These are phyloP conservation scores for Fistularia tabacaria DNA, from an alignment of 2,797 vertebrate genomes.

Conservation along the genomic window DNA sequence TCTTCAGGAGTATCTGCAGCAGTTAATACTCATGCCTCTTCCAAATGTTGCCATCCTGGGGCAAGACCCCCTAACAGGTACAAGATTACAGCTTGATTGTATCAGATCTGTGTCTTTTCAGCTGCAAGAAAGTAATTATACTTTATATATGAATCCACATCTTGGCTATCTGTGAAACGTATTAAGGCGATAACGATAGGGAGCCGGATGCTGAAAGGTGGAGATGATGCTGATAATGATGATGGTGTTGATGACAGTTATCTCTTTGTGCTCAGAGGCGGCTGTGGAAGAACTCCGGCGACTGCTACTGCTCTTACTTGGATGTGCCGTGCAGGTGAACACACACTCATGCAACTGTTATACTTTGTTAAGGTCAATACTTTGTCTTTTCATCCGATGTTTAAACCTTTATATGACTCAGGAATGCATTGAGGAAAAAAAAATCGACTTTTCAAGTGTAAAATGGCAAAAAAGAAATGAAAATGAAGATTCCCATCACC, in stretches of 20 bases:
- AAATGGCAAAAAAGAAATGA: too few relatives aligned
- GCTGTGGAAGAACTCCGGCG: constrained; percentile 81
- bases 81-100: constrained; percentile 49
- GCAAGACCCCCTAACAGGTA: constrained; percentile 87
- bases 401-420: too few relatives aligned
- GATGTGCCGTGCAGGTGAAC: constrained; percentile 88
- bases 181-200: constrained; percentile 59
- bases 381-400: too few relatives aligned
- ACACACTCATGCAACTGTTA: not conserved
- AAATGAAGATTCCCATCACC: too few relatives aligned
- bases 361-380: too few relatives aligned
- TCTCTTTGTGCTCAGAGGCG: constrained; percentile 76
- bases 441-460: too few relatives aligned
- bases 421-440: too few relatives aligned
- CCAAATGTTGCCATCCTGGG: constrained; percentile 84
- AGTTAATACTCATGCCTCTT: constrained; percentile 83
- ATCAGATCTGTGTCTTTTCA: constrained; percentile 44
- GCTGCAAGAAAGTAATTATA: constrained; percentile 52
- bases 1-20: constrained; percentile 84
- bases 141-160: constrained; percentile 47
- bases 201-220: constrained; percentile 18
- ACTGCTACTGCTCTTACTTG: constrained; percentile 81
- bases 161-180: constrained; percentile 48
- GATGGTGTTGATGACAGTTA: constrained; percentile 49
- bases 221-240: constrained; percentile 44